Base-by-base conservation (phyloP, 2,888 invertebrate species). In the Lissocephala sabroskyi region DNA sequence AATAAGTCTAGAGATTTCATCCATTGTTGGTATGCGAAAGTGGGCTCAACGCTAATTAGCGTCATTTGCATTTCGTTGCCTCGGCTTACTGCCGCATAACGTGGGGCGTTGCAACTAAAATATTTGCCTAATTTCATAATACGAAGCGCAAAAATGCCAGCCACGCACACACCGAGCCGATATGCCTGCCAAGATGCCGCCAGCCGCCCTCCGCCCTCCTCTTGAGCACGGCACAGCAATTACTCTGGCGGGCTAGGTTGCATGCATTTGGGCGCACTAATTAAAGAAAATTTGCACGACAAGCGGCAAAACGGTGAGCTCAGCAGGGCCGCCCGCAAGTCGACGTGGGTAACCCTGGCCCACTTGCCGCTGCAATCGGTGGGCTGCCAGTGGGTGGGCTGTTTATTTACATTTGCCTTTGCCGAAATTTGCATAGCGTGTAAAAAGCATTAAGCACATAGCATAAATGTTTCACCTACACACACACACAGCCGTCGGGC, bases 231-330 rank as follows among this genome's bases (percentile, higher is more conserved):
- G 26, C 42, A 47, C 49, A 53, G 48, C 59, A 70, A 66, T 64
- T 54, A 59, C 56, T 59, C 52, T 45, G 52, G 45, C 51, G 51
- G 43, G 23, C 39, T 32, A 37, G 37, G 50, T 62, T 57, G 65
- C 65, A 56, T 49, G 65, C 59, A 57, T 59, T 65, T 57, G 35
- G 56, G 50, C 54, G 63, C 63, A 70, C 66, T 66, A 70, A 66
- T 74, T 68, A 61, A 66, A 51, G 64, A 63, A 70, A 63, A 61
- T 65, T 59, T 55, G 54, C 56, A 62, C 52, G 43, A 49, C 60
- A 65, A 67, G 49, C 59, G 32, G 41, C 23, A 32, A 23, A 28
- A 17, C 14, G 36, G 16, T 9, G 23, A 17, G 26, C 36, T 32
- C 7, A 23, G 7, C 23, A 7, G 23, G 4, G 23, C 23, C 7